Conservation (phyloP, 2,113 vertebrate species). For the Pollimyrus isidori region DNA sequence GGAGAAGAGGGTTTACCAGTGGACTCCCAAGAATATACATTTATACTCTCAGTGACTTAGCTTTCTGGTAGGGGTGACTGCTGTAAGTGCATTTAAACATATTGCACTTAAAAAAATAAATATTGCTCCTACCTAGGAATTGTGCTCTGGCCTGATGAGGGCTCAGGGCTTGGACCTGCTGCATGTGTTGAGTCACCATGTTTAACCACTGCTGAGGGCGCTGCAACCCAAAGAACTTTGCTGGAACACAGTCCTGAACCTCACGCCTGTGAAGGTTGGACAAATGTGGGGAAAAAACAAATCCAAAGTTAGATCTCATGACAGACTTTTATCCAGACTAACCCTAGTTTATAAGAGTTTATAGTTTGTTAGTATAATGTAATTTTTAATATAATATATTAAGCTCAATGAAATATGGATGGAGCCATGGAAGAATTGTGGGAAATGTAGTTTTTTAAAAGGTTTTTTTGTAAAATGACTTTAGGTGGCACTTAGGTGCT, state of each 20-base stretch:
- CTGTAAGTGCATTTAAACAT: neutral
- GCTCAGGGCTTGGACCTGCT: conserved; percentile 76
- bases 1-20: neutral
- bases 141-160: conserved; percentile 83
- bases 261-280: conserved; percentile 65
- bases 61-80: neutral
- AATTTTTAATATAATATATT: neutral
- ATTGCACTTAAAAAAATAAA: conserved; percentile 30
- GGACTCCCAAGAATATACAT: neutral
- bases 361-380: neutral
- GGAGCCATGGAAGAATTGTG: neutral
- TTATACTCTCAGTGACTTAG: neutral
- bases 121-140: conserved; percentile 73
- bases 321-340: neutral
- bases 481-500: neutral
- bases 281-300: conserved; percentile 22
- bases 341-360: neutral
- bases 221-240: conserved; percentile 71
- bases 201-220: conserved; percentile 76
- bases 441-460: neutral
- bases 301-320: neutral
- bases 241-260: conserved; percentile 78
- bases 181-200: conserved; percentile 76
- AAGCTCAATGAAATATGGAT: neutral
- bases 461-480: neutral